phyloP scores from a whole-genome alignment of 2,797 vertebrate species.

The Sarcoramphus papa region DNA sequence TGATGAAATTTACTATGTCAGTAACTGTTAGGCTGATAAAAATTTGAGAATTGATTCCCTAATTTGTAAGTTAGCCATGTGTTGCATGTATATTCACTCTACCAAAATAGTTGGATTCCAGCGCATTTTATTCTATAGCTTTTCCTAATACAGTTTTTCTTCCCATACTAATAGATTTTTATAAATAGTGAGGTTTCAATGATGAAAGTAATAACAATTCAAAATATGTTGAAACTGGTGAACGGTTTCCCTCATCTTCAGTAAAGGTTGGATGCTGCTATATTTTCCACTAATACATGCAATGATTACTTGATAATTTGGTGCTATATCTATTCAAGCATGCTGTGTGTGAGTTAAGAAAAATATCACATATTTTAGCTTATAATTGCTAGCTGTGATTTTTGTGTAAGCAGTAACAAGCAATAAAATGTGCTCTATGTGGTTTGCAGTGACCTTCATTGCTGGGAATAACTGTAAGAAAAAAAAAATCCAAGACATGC shows the following conservation, averaged over 20 bases:
- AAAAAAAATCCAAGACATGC: background rate
- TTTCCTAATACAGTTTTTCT: background rate
- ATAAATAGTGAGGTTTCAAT: background rate
- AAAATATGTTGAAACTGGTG: background rate
- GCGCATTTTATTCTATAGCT: background rate
- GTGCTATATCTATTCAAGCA: background rate
- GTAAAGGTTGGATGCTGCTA: background rate
- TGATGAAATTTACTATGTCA: background rate
- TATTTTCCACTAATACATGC: background rate
- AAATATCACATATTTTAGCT: background rate
- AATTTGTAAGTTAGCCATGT: background rate
- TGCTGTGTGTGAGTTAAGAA: background rate
- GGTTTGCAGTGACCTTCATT: background rate
- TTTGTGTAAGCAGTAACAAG: background rate
- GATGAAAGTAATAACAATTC: background rate
- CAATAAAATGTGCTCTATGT: background rate
- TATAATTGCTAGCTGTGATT: background rate
- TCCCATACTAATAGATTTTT: background rate
- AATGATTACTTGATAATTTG: background rate
- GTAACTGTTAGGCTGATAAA: background rate
- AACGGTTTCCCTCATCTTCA: background rate
- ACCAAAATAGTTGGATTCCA: background rate
- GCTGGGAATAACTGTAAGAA: background rate
- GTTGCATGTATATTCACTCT: background rate
- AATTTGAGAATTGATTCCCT: background rate